Evolutionary conservation across 1,140 invertebrate genomes (phyloP), one percentile per base, ranked within the genome.

Genomic region (Drosophila bocqueti): DNA sequence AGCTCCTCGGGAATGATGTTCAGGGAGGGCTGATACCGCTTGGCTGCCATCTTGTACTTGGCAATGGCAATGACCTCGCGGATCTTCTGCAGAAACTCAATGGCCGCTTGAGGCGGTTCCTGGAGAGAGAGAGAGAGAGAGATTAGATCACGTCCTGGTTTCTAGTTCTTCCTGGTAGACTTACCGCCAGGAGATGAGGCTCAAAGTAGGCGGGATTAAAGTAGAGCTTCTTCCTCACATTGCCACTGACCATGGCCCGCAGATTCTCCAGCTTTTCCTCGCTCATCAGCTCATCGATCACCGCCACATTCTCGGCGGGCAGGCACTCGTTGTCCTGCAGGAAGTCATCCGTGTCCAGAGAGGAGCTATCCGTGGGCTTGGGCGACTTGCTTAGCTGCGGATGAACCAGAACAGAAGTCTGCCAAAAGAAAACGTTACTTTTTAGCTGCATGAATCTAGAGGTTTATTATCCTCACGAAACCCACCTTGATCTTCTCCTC

Each of bases 121-220:
- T 97, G 43, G 2, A 21, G 94, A 42, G 8, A 13, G 1, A 21
- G 0, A 15, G 0, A 31, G 29, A 34, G 36, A 9, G 2, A 55
- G 2, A 3, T 55, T 2, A 55, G 7, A 36, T 38, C 21, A 0
- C 3, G 0, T 24, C 9, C 18, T 16, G 8, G 4, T 16, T 55
- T 16, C 13, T 0, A 5, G 8, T 24, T 3, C 34, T 38, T 24
- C 1, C 4, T 16, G 4, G 0, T 4, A 21, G 13, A 93, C 94
- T 95, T 94, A 97, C 97, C 93, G 96, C 93, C 80, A 98, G 93
- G 29, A 97, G 87, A 85, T 98, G 96, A 45, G 96, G 96, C 87
- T 98, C 97, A 84, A 98, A 97, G 86, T 97, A 97, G 4, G 97
- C 96, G 2, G 97, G 97, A 93, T 97, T 97, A 79, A 98, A 97